These are phyloP conservation scores for Eueremaeus valkanovi DNA, from an alignment of 2,888 invertebrate genomes.

Conservation along the genomic window DNA sequence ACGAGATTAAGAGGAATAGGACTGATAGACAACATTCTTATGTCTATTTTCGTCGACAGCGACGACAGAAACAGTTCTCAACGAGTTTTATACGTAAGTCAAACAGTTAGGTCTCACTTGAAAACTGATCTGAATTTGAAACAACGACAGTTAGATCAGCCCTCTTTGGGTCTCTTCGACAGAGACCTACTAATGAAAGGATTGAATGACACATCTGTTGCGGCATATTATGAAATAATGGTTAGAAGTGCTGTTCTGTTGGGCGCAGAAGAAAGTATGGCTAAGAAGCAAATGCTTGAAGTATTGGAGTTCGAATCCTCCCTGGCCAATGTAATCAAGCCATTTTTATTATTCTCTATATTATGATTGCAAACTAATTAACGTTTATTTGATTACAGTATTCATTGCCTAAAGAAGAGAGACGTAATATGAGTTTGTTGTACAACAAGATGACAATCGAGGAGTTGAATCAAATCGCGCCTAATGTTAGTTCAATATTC, in stretches of 20 bases:
- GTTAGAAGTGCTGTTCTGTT: constrained; percentile 78
- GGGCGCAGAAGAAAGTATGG: constrained; percentile 66
- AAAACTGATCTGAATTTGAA: no score
- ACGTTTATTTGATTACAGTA: constrained; percentile 60
- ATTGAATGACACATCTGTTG: constrained; percentile 73
- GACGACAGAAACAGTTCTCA: constrained; percentile 32
- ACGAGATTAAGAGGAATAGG: constrained; percentile 30
- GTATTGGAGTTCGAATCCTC: constrained; percentile 82
- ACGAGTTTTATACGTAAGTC: constrained; percentile 25
- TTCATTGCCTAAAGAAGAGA: constrained; percentile 78
- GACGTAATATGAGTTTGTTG: constrained; percentile 78
- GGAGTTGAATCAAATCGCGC: constrained; percentile 62
- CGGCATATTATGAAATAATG: constrained; percentile 58
- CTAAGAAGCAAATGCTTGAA: constrained; percentile 32
- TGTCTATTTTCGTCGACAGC: constrained; percentile 12
- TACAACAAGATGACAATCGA: constrained; percentile 85
- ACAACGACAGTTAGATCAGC: constrained; percentile 84
- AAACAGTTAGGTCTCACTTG: background rate
- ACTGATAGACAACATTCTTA: constrained; percentile 19
- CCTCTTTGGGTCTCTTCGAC: constrained; percentile 69
- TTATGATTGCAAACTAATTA: no score
- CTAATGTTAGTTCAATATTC: constrained; percentile 60
- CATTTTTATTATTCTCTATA: no score
- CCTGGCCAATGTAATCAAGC: constrained; percentile 75
- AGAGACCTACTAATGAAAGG: constrained; percentile 63